Evolutionary conservation across 2,888 invertebrate genomes (phyloP).

Genomic region (Acrobasis suavella): DNA sequence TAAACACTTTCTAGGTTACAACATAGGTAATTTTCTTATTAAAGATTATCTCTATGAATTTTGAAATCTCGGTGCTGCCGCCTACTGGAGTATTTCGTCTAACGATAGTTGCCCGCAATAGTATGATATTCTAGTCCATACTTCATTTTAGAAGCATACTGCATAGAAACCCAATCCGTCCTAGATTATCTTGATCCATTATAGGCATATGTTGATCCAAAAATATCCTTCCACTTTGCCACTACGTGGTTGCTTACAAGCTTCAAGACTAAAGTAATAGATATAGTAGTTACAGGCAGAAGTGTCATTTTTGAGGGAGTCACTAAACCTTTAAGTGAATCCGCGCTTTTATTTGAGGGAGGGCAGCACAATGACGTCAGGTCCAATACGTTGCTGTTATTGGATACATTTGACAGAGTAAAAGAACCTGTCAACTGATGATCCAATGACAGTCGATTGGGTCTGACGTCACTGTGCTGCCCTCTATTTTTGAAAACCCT

Average conservation of each 20-base stretch:
- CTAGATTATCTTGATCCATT: constrained; percentile 10
- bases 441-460: not conserved
- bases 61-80: too few relatives aligned
- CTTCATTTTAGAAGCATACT: constrained; percentile 4
- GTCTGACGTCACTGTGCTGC: not conserved
- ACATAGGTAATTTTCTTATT: too few relatives aligned
- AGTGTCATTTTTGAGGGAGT: too few relatives aligned
- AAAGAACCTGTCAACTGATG: not conserved
- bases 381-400: not conserved
- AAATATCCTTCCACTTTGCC: not conserved
- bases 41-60: too few relatives aligned
- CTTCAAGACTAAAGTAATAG: not conserved
- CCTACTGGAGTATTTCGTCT: too few relatives aligned
- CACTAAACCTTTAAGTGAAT: too few relatives aligned
- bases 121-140: constrained; percentile 17
- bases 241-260: not conserved
- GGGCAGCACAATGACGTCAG: not conserved
- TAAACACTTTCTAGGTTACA: too few relatives aligned
- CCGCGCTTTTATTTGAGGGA: too few relatives aligned
- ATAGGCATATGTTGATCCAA: constrained; percentile 13
- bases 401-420: not conserved
- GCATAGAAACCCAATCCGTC: constrained; percentile 22
- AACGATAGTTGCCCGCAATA: not conserved
- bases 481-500: not conserved
- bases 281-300: too few relatives aligned